Base-by-base conservation (phyloP, 1,140 invertebrate species). In the Microplitis demolitor region DNA sequence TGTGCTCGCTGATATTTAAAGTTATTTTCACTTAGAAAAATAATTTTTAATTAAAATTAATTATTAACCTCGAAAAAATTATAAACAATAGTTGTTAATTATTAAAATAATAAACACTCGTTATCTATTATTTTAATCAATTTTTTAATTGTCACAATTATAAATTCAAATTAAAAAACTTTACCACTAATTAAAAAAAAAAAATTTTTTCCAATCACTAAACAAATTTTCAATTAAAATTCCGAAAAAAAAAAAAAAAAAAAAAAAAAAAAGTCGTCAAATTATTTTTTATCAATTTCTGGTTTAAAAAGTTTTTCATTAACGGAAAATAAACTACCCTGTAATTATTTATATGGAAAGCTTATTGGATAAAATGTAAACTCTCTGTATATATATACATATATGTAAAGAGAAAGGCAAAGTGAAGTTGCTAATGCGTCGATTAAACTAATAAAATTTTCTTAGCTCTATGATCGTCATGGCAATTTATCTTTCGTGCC, bases 361-460 rank as follows among this genome's bases (percentile, higher is more conserved):
- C 8, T 45, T 11, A 45, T 45, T 45, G 39, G 11, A 9, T 45
- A 45, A 45, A 45, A 2, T 24, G 24, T 24, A 24, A 1, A 24
- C 24, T 24, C n/a, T 39, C 39, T 45, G 6, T 6, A 45, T 45
- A 45, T 56, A 56, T 56, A 3, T 8, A 56, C n/a, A 34, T 64
- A 50, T 9, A 45, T 45, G 39, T 6, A 45, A 45, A 45, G 8
- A 1, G 6, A 45, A 45, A 45, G 39, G 2, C 5, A 11, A 45
- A 45, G 39, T 45, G 2, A 45, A 45, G 8, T 45, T 45, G 66
- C 62, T 74, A 75, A 74, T 74, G 64, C 60, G 61, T 61, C 71
- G 72, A 75, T 79, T 77, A 79, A 60, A 73, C 76, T 78, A 78
- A 77, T 80, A 78, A 79, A 81, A 80, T 81, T 80, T 79, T 72